Percentiles rank a stretch among this genome's conserved stretches.
Evolutionary conservation across 2,113 vertebrate species (phyloP).

Genomic region (Vimba vimba): DNA sequence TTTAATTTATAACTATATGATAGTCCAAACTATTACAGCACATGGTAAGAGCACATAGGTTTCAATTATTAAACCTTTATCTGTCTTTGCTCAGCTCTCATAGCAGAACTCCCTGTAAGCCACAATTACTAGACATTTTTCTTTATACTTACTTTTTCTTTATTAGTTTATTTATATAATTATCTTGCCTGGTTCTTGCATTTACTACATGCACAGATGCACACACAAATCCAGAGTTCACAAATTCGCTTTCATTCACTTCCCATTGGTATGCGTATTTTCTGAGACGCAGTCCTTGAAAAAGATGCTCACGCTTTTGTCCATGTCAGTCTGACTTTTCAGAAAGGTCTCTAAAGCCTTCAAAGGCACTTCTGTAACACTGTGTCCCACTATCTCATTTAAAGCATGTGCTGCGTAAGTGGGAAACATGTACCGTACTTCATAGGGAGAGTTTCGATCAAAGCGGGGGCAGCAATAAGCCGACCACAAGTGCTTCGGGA

Average conservation of each 20-base stretch:
- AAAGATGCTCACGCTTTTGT: slow-evolving; percentile 64
- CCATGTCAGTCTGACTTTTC: slow-evolving; percentile 61
- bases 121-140: background rate
- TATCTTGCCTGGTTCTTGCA: background rate
- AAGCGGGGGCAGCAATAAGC: slow-evolving; percentile 75
- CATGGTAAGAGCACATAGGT: background rate
- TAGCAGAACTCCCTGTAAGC: background rate
- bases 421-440: slow-evolving; percentile 76
- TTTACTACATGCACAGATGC: background rate
- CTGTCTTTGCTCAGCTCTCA: too few relatives aligned
- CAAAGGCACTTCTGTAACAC: slow-evolving; percentile 70
- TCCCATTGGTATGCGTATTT: slow-evolving; percentile 57
- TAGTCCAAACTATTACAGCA: background rate
- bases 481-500: slow-evolving; percentile 73
- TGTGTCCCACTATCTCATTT: slow-evolving; percentile 62
- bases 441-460: slow-evolving; percentile 72
- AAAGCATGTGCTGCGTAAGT: slow-evolving; percentile 69
- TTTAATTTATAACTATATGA: background rate
- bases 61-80: too few relatives aligned
- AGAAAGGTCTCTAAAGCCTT: slow-evolving; percentile 72
- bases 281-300: slow-evolving; percentile 68
- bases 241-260: background rate
- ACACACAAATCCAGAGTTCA: too few relatives aligned
- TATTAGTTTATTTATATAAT: background rate
- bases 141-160: background rate